phyloP scores from a whole-genome alignment of 1,140 invertebrate species.

The Battus philenor region DNA sequence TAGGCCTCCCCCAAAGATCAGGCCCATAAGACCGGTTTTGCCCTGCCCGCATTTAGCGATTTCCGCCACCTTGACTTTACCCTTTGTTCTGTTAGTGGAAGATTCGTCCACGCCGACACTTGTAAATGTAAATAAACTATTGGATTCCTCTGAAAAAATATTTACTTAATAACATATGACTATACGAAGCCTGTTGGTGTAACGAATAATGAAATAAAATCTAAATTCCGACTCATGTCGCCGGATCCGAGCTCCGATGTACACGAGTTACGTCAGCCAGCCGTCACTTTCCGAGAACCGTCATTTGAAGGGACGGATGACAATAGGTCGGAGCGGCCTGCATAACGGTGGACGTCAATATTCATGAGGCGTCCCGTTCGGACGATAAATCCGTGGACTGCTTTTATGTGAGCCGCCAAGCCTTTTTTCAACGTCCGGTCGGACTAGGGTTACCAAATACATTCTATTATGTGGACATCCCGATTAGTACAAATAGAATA shows the following conservation, averaged over 20 bases:
- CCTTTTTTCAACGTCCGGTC: slow-evolving; percentile 6
- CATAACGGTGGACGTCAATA: slow-evolving; percentile 5
- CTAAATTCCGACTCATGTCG: neutral
- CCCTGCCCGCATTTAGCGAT: too few relatives aligned
- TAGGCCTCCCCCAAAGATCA: too few relatives aligned
- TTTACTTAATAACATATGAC: too few relatives aligned
- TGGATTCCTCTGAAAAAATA: too few relatives aligned
- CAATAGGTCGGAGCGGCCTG: slow-evolving; percentile 2
- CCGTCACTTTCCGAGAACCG: slow-evolving; percentile 1
- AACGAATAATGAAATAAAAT: neutral
- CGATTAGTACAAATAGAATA: too few relatives aligned
- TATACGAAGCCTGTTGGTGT: too few relatives aligned
- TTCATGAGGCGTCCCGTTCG: slow-evolving; percentile 10
- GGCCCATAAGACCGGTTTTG: too few relatives aligned
- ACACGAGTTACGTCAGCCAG: too few relatives aligned
- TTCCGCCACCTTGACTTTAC: too few relatives aligned
- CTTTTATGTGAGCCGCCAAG: slow-evolving; percentile 2
- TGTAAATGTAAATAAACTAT: too few relatives aligned
- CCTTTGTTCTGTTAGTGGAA: too few relatives aligned
- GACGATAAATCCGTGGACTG: slow-evolving; percentile 10
- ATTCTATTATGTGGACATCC: neutral
- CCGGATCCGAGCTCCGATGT: neutral
- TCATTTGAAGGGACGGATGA: slow-evolving; percentile 6
- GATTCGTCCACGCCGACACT: too few relatives aligned
- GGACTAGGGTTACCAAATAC: neutral